These are phyloP conservation scores for Ceratotherium simum DNA, from an alignment of 2,113 vertebrate genomes.

Conservation along the genomic window DNA sequence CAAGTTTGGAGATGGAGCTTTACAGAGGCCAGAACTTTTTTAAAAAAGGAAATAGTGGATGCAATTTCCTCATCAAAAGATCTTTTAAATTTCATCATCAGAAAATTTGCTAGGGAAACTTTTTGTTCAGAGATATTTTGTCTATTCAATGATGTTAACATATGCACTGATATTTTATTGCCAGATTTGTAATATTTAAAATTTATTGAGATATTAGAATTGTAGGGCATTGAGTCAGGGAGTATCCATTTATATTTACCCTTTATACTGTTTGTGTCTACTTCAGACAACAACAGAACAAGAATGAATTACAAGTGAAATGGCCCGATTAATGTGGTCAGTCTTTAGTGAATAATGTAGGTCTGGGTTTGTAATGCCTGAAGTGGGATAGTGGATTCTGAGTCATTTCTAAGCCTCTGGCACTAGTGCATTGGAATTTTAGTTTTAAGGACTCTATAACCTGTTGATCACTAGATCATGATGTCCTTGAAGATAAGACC, in stretches of 20 bases:
- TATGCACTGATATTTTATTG: not conserved
- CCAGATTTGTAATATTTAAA: not conserved
- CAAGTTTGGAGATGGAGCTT: not conserved
- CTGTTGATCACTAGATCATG: not conserved
- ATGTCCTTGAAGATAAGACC: not conserved
- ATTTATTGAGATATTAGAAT: not conserved
- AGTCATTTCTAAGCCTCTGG: not conserved
- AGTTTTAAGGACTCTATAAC: not conserved
- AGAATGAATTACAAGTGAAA: not conserved
- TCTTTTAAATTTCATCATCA: not conserved
- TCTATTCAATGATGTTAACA: not conserved
- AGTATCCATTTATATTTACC: not conserved
- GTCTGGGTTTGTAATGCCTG: not conserved
- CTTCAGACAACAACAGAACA: not conserved
- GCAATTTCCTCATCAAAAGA: not conserved
- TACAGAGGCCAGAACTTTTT: not conserved
- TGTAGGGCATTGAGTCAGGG: not conserved
- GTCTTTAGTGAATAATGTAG: not conserved
- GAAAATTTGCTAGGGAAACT: not conserved
- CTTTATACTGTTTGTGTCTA: not conserved
- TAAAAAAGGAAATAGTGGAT: not conserved
- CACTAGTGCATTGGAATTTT: not conserved
- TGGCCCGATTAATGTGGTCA: not conserved
- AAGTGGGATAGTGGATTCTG: not conserved
- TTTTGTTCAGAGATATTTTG: conserved; percentile 11